phyloP scores from a whole-genome alignment of 2,113 vertebrate genomes.

The Numida meleagris region DNA sequence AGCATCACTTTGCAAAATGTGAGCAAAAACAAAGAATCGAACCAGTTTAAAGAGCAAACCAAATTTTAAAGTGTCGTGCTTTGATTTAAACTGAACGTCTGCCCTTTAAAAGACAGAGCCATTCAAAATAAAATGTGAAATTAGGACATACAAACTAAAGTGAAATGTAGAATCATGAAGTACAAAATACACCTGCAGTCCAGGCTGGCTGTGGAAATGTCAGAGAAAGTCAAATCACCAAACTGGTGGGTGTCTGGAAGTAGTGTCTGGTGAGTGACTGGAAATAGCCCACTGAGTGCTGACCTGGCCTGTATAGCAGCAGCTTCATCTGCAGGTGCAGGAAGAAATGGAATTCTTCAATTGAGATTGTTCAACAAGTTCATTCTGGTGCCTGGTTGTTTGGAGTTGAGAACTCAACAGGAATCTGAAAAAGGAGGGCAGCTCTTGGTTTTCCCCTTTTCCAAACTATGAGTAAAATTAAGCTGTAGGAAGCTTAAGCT shows the following conservation, averaged over 20 bases:
- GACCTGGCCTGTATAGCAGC: constrained; percentile 20
- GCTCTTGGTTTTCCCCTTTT: not conserved
- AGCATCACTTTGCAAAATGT: not conserved
- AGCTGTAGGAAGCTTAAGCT: not conserved
- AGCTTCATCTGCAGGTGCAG: constrained; percentile 44
- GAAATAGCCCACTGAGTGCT: constrained; percentile 18
- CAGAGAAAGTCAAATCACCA: constrained; percentile 51
- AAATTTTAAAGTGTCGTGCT: not conserved
- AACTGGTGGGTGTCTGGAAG: constrained; percentile 37
- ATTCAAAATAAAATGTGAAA: constrained; percentile 41
- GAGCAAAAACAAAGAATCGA: not conserved
- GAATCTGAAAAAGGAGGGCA: not conserved
- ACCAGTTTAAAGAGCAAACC: not conserved
- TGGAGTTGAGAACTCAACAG: not conserved
- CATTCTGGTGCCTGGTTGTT: constrained; percentile 12
- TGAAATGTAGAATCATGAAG: not conserved
- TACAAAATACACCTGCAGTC: constrained; percentile 8
- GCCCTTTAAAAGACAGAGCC: not conserved
- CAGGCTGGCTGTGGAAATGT: constrained; percentile 35
- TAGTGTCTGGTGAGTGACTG: constrained; percentile 4
- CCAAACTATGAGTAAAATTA: not conserved
- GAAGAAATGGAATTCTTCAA: constrained; percentile 26
- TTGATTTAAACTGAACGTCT: not conserved
- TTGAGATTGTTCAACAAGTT: constrained; percentile 43
- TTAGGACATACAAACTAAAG: not conserved